Evolutionary conservation across 2,113 vertebrate genomes (phyloP).

Genomic region (Chaenogobius annularis): DNA sequence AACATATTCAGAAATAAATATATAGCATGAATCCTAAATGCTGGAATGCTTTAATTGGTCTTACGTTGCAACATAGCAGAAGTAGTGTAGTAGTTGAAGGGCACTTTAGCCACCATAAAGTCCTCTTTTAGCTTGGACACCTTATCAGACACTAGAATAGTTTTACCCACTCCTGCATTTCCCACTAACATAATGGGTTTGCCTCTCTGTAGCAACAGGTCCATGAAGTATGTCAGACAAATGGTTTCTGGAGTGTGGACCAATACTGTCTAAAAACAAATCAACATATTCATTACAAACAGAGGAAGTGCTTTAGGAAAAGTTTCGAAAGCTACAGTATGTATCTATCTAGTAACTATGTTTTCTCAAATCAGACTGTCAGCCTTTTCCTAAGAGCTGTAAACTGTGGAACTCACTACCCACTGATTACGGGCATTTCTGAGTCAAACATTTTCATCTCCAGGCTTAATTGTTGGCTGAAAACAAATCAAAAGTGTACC

Average conservation of each 20-base stretch:
- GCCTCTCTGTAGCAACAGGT: slow-evolving; percentile 74
- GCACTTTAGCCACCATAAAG: slow-evolving; percentile 66
- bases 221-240: slow-evolving; percentile 72
- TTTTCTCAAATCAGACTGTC: no score
- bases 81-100: slow-evolving; percentile 75
- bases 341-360: no score
- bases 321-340: no score
- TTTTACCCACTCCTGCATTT: slow-evolving; percentile 76
- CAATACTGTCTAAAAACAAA: slow-evolving; percentile 63
- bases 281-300: not conserved
- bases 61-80: slow-evolving; percentile 70
- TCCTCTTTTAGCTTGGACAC: slow-evolving; percentile 75
- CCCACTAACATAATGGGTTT: slow-evolving; percentile 73
- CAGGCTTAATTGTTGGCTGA: no score
- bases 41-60: not conserved
- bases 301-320: not conserved
- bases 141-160: slow-evolving; percentile 70
- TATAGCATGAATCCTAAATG: not conserved
- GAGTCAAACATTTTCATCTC: no score
- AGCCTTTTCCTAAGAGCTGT: no score
- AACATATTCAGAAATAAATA: not conserved
- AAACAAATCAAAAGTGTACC: no score
- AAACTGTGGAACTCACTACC: no score
- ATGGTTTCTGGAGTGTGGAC: slow-evolving; percentile 71
- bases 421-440: no score